Percentiles rank a stretch among this genome's conserved stretches.
Evolutionary conservation across 2,113 vertebrate species (phyloP).

Genomic region (Periophthalmodon schlosseri): DNA sequence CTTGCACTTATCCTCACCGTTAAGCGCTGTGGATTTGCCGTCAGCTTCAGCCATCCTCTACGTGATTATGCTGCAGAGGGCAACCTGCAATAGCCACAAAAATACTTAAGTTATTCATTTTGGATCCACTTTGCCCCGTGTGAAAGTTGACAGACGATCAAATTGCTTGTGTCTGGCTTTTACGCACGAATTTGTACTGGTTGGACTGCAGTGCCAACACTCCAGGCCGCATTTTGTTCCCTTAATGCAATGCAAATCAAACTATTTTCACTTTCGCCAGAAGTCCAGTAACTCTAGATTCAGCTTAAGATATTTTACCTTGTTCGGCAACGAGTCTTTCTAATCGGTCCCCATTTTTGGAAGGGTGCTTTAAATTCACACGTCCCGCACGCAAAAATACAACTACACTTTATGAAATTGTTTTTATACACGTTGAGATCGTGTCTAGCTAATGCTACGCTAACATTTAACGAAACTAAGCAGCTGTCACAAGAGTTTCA

Average conservation of each 20-base stretch:
- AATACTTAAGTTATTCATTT: background rate
- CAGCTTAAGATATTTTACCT: background rate
- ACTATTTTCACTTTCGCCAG: background rate
- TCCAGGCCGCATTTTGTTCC: constrained; percentile 7
- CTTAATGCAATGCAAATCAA: constrained; percentile 17
- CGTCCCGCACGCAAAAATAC: background rate
- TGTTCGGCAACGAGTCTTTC: background rate
- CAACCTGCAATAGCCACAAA: constrained; percentile 45
- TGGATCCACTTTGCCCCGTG: background rate
- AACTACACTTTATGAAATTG: background rate
- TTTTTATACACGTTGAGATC: background rate
- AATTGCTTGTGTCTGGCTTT: background rate
- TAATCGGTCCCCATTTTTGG: background rate
- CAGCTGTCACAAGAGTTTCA: background rate
- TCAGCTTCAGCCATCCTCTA: constrained; percentile 71
- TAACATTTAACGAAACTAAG: constrained; percentile 20
- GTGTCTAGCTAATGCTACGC: constrained; percentile 5
- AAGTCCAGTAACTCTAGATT: background rate
- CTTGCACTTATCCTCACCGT: constrained; percentile 60
- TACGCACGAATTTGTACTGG: background rate
- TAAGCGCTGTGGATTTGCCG: constrained; percentile 60
- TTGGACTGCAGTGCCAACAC: constrained; percentile 1
- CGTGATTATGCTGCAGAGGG: constrained; percentile 42
- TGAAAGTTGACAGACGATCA: background rate
- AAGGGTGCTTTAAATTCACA: background rate